These are phyloP conservation scores for Lithophane ornitopus DNA, from an alignment of 2,888 invertebrate genomes.

Conservation along the genomic window DNA sequence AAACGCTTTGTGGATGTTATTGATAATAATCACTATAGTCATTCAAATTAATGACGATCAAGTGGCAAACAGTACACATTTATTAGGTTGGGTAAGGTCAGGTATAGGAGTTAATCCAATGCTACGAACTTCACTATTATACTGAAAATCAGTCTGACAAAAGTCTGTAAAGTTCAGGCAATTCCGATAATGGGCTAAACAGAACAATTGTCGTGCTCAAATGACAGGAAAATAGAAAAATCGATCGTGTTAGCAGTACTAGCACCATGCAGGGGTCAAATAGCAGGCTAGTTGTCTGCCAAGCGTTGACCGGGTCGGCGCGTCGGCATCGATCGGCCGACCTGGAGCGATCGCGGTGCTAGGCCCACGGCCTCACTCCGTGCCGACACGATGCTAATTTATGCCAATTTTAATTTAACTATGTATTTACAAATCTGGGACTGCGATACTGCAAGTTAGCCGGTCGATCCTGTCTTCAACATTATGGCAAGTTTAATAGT, in stretches of 20 bases:
- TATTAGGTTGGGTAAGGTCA: conserved; percentile 47
- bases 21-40: conserved; percentile 3
- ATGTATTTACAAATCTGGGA: conserved; percentile 28
- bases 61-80: conserved; percentile 5
- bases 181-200: conserved; percentile 12
- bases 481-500: background rate
- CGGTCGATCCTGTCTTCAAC: background rate
- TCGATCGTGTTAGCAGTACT: conserved; percentile 63
- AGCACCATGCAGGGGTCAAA: conserved; percentile 70
- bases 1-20: conserved; percentile 17
- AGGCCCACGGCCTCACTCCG: conserved; percentile 51
- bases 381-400: conserved; percentile 54
- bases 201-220: conserved; percentile 39
- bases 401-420: conserved; percentile 58
- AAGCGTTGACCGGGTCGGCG: conserved; percentile 78
- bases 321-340: conserved; percentile 77
- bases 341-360: conserved; percentile 65
- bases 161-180: background rate
- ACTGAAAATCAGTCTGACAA: background rate
- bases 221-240: conserved; percentile 63
- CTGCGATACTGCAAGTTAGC: conserved; percentile 1
- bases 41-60: background rate
- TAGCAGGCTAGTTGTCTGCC: conserved; percentile 66
- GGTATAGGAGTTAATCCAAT: conserved; percentile 7
- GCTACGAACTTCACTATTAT: background rate